These are phyloP conservation scores for Tipula helvola DNA, from an alignment of 2,888 invertebrate species.

Conservation along the genomic window DNA sequence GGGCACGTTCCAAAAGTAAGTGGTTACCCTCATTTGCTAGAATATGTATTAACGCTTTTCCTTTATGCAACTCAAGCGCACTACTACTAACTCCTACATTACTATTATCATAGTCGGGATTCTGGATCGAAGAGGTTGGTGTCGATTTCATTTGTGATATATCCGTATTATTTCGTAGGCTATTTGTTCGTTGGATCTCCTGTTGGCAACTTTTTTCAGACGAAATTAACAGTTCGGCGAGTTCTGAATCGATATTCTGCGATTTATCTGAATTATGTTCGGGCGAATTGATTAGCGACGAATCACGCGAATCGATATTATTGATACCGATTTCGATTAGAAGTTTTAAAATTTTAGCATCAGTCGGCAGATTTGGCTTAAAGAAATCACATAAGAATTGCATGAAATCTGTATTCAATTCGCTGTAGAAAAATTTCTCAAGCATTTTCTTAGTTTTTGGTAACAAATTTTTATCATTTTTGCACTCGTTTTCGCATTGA, in stretches of 20 bases:
- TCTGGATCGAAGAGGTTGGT: conserved; percentile 16
- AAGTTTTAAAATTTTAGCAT: conserved; percentile 55
- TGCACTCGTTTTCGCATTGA: conserved; percentile 33
- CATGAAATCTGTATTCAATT: conserved; percentile 31
- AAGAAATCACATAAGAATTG: conserved; percentile 39
- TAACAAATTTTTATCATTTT: conserved; percentile 31
- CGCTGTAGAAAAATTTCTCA: conserved; percentile 34
- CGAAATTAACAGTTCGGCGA: conserved; percentile 33
- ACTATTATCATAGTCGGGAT: not conserved
- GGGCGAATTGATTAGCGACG: conserved; percentile 31
- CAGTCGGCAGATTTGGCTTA: conserved; percentile 50
- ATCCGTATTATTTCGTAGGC: conserved; percentile 26
- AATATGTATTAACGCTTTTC: conserved; percentile 61
- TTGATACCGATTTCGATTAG: conserved; percentile 63
- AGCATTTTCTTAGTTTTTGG: conserved; percentile 32
- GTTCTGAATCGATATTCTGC: conserved; percentile 34
- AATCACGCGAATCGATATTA: conserved; percentile 34
- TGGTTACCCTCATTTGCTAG: conserved; percentile 65
- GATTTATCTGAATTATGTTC: conserved; percentile 32
- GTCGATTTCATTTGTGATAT: conserved; percentile 27
- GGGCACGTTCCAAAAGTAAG: conserved; percentile 46
- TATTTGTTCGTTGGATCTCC: conserved; percentile 31
- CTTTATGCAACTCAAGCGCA: conserved; percentile 37
- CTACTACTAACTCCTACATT: not conserved
- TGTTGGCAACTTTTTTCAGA: conserved; percentile 33